Conservation (phyloP, 1,140 invertebrate species). For the Cydia splendana region DNA sequence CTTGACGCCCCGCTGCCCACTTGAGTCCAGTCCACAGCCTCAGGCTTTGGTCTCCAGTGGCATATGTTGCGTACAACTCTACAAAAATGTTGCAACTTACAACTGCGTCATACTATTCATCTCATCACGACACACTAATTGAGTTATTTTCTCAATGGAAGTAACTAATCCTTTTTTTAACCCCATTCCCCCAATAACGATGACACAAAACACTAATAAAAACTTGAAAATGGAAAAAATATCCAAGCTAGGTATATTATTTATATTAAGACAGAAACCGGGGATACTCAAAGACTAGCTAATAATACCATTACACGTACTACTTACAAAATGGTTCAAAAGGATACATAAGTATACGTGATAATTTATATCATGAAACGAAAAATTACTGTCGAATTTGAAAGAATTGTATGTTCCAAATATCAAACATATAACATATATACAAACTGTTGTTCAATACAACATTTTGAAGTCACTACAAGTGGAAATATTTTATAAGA, state of each 20-base stretch:
- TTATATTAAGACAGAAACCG: not conserved
- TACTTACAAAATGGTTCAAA: not conserved
- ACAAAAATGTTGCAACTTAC: no score
- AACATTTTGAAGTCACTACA: not conserved
- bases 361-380: no score
- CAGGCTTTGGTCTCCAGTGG: no score
- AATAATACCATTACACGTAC: not conserved
- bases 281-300: not conserved
- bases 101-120: no score
- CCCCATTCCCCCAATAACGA: not conserved
- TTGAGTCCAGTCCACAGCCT: no score
- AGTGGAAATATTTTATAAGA: not conserved
- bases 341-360: no score
- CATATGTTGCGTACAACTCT: no score
- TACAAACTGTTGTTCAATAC: not conserved
- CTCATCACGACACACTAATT: no score
- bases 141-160: no score
- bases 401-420: not conserved
- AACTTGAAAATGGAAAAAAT: not conserved
- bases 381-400: not conserved
- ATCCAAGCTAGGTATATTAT: no score
- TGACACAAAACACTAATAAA: slow-evolving; percentile 36
- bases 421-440: not conserved
- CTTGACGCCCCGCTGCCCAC: no score
- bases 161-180: no score